phyloP scores from a whole-genome alignment of 1,140 invertebrate genomes.

The Habropoda laboriosa region DNA sequence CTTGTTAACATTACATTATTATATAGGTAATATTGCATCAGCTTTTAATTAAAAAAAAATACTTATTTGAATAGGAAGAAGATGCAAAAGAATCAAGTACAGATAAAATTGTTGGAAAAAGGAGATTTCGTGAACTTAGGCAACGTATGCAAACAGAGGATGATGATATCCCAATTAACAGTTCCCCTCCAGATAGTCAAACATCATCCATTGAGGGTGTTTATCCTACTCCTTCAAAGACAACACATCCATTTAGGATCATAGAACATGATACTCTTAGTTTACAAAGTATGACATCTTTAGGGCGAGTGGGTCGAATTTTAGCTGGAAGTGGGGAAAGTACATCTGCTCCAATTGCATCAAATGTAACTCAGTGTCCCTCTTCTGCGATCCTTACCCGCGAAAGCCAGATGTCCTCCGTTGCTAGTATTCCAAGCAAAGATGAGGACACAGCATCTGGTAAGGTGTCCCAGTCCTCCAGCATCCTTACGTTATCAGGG shows the following conservation, averaged over 20 bases:
- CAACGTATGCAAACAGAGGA: slow-evolving; percentile 92
- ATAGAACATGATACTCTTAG: slow-evolving; percentile 93
- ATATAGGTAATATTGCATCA: background rate
- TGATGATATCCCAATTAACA: slow-evolving; percentile 86
- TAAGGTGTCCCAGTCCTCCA: slow-evolving; percentile 79
- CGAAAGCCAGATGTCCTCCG: slow-evolving; percentile 75
- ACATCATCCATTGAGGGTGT: slow-evolving; percentile 85
- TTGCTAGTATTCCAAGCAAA: slow-evolving; percentile 76
- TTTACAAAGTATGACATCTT: slow-evolving; percentile 92
- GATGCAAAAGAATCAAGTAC: slow-evolving; percentile 66
- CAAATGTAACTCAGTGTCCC: slow-evolving; percentile 65
- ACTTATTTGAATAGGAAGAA: slow-evolving; percentile 72
- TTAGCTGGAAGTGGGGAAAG: slow-evolving; percentile 85
- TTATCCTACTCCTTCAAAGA: slow-evolving; percentile 82
- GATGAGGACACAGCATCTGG: slow-evolving; percentile 78
- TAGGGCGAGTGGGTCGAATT: slow-evolving; percentile 90
- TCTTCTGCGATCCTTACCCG: slow-evolving; percentile 66
- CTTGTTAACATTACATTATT: slow-evolving; percentile 4
- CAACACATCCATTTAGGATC: slow-evolving; percentile 89
- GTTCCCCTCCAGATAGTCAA: slow-evolving; percentile 90
- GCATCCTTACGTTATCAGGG: slow-evolving; percentile 75
- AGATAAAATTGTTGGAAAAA: slow-evolving; percentile 82
- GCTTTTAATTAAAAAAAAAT: slow-evolving; percentile 12
- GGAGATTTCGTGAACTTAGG: slow-evolving; percentile 90
- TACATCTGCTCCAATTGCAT: slow-evolving; percentile 76